These are phyloP conservation scores for Loriculus beryllinus DNA, from an alignment of 2,797 vertebrate genomes.

Conservation along the genomic window DNA sequence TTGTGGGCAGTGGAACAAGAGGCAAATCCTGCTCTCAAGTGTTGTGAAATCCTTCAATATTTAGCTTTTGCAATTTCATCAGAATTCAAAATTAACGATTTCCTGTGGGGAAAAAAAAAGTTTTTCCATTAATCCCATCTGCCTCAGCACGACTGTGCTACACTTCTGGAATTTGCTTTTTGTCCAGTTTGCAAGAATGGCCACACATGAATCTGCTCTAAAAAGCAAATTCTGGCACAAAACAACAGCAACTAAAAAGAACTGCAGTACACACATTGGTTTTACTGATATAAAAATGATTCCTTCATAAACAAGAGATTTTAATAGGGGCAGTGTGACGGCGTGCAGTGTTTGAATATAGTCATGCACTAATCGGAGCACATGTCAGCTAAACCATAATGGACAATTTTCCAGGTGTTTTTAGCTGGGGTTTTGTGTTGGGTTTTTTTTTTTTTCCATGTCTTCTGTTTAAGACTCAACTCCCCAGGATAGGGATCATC, in stretches of 20 bases:
- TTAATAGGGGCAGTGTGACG: background rate
- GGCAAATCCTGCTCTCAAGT: background rate
- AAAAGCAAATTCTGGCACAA: background rate
- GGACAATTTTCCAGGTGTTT: background rate
- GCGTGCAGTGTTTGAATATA: background rate
- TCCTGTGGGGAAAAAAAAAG: background rate
- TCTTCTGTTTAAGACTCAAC: background rate
- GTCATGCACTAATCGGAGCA: background rate
- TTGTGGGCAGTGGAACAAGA: background rate
- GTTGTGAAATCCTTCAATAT: background rate
- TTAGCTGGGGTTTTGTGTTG: background rate
- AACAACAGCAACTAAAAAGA: background rate
- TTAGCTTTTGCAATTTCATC: background rate
- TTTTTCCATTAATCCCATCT: background rate
- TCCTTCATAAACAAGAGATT: background rate
- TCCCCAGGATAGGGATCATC: background rate
- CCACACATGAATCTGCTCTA: background rate
- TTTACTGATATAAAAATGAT: background rate
- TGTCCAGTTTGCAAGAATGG: background rate
- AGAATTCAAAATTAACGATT: background rate
- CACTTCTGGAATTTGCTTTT: background rate
- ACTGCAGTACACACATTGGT: background rate
- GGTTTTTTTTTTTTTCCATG: rapidly evolving
- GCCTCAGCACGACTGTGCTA: background rate
- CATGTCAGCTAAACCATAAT: background rate